These are phyloP conservation scores for Phengaris alcon DNA, from an alignment of 2,888 invertebrate species.

Conservation along the genomic window DNA sequence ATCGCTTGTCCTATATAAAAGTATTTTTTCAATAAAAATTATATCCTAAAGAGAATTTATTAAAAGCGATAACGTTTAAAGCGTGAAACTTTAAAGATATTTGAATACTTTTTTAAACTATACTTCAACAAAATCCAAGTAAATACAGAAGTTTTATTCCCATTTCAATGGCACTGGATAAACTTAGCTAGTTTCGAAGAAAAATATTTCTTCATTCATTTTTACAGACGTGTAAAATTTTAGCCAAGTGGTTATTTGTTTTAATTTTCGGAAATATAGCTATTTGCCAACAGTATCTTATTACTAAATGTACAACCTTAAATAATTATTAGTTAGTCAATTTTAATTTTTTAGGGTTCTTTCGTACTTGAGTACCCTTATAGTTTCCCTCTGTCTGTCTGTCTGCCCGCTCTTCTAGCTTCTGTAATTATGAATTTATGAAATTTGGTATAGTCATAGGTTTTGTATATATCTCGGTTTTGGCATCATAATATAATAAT, in stretches of 20 bases:
- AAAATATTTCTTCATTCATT: slow-evolving; percentile 40
- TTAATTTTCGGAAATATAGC: slow-evolving; percentile 66
- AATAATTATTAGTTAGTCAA: too few relatives aligned
- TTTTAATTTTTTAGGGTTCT: too few relatives aligned
- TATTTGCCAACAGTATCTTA: slow-evolving; percentile 41
- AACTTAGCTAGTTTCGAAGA: slow-evolving; percentile 36
- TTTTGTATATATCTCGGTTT: too few relatives aligned
- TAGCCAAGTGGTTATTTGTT: slow-evolving; percentile 68
- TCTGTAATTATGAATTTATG: too few relatives aligned
- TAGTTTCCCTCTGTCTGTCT: too few relatives aligned
- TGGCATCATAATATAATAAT: too few relatives aligned
- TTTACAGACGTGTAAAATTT: slow-evolving; percentile 48
- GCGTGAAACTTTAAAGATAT: slow-evolving; percentile 17
- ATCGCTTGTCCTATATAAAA: background rate
- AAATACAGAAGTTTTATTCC: slow-evolving; percentile 33
- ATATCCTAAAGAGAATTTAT: background rate
- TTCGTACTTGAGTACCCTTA: too few relatives aligned
- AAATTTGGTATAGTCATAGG: too few relatives aligned
- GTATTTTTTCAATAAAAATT: background rate
- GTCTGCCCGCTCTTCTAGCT: too few relatives aligned
- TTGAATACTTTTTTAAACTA: slow-evolving; percentile 24
- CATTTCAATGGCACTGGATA: slow-evolving; percentile 37
- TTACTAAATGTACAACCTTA: background rate
- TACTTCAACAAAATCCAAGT: slow-evolving; percentile 23
- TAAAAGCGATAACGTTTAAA: background rate